These are phyloP conservation scores for Microctonus aethiopoides DNA, from an alignment of 2,888 invertebrate genomes.

Conservation along the genomic window DNA sequence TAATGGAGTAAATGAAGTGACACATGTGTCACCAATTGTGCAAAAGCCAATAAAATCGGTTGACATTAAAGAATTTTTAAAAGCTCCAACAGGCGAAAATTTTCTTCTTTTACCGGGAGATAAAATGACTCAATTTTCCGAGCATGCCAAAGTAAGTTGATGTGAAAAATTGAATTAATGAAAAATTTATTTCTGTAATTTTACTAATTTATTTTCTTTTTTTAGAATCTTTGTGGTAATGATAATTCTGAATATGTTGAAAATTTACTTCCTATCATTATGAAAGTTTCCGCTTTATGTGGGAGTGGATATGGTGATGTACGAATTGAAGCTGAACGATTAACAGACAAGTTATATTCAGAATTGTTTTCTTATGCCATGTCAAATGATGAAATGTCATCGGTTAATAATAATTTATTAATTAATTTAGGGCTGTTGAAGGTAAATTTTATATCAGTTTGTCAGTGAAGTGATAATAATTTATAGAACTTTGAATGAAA, in stretches of 20 bases:
- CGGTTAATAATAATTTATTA: constrained; percentile 75
- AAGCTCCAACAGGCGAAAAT: constrained; percentile 67
- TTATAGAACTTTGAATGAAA: too few relatives aligned
- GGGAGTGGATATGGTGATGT: constrained; percentile 70
- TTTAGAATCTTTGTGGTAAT: constrained; percentile 47
- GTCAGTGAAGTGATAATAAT: too few relatives aligned
- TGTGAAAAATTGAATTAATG: neutral
- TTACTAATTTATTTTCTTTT: constrained; percentile 5
- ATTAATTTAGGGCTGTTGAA: constrained; percentile 78
- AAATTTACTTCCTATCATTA: constrained; percentile 65
- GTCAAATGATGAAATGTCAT: constrained; percentile 67
- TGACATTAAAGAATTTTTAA: constrained; percentile 68
- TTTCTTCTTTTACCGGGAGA: constrained; percentile 68
- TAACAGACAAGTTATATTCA: constrained; percentile 69
- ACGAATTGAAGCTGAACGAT: constrained; percentile 65
- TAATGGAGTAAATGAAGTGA: constrained; percentile 53
- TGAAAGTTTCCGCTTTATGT: constrained; percentile 72
- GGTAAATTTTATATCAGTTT: constrained; percentile 70
- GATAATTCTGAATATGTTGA: constrained; percentile 55
- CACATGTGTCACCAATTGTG: constrained; percentile 41
- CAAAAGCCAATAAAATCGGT: constrained; percentile 46
- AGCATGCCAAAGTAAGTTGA: constrained; percentile 54
- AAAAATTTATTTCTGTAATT: neutral
- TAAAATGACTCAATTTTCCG: constrained; percentile 48
- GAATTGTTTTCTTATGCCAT: constrained; percentile 70